Evolutionary conservation across 2,888 invertebrate species (phyloP), one percentile per base, ranked within the genome.

Genomic region (Melinaea menophilus): DNA sequence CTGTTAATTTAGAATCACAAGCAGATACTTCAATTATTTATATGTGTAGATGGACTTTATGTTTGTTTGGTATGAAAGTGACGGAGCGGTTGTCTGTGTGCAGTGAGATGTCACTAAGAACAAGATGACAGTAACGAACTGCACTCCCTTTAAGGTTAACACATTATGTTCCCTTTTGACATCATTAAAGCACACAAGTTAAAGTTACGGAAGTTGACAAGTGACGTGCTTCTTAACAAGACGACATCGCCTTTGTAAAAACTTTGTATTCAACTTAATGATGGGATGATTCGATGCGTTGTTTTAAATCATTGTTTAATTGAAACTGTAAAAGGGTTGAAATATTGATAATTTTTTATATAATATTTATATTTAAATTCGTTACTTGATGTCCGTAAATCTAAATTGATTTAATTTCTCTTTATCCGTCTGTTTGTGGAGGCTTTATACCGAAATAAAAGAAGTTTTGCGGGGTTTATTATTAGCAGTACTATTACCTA

Each of bases 141-240:
- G 75, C 73, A 72, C 71, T 74, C 87, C 85, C 78, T 83, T 85
- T 87, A 88, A 76, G 88, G 88, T 71, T 75, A 78, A 72, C 79
- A 79, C 80, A 83, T 88, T 86, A 86, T 84, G 82, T 84, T 81
- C 81, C 80, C 83, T 88, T 85, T 88, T 88, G 88, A 88, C 86
- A 88, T 89, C 87, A 88, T 89, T 89, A 89, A 86, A 80, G 78
- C 73, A 73, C 77, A 68, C 73, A 73, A 59, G 66, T 73, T 72
- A 71, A 72, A 65, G 71, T 71, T 72, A 66, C 67, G 66, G 72
- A 74, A 73, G 70, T 65, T 67, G 66, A 64, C 56, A 35, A 41
- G 65, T 66, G 66, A 63, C 61, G 63, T 61, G 65, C 64, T 64
- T 59, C 55, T 65, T 67, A 63, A 68, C 58, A 71, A 67, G 57